Evolutionary conservation across 2,888 invertebrate genomes (phyloP).

Genomic region (Acleris emargana): DNA sequence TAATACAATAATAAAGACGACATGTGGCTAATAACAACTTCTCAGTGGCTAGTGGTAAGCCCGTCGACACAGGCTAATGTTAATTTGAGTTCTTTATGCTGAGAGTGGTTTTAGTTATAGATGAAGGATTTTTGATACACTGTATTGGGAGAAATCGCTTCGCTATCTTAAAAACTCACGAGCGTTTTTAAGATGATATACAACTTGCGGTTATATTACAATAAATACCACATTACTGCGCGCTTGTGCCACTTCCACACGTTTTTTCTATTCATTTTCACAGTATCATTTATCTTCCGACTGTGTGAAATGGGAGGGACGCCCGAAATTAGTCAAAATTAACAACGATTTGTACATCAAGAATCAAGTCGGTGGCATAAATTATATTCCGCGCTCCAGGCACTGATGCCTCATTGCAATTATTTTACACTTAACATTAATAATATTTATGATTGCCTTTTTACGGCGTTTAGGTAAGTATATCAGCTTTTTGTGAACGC

Average conservation of each 20-base stretch:
- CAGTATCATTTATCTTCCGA: slow-evolving; percentile 42
- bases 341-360: slow-evolving; percentile 43
- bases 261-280: slow-evolving; percentile 39
- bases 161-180: too few relatives aligned
- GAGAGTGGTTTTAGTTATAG: too few relatives aligned
- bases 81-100: too few relatives aligned
- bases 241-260: slow-evolving; percentile 4
- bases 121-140: too few relatives aligned
- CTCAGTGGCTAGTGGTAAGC: too few relatives aligned
- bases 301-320: slow-evolving; percentile 40
- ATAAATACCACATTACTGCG: not conserved
- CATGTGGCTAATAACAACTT: too few relatives aligned
- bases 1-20: too few relatives aligned
- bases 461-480: not conserved
- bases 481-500: slow-evolving; percentile 9
- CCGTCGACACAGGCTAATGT: too few relatives aligned
- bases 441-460: slow-evolving; percentile 19
- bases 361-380: slow-evolving; percentile 43
- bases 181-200: not conserved
- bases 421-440: slow-evolving; percentile 35
- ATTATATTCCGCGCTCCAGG: slow-evolving; percentile 45
- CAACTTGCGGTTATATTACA: not conserved
- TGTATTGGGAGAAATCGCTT: too few relatives aligned
- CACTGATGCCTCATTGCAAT: slow-evolving; percentile 31
- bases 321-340: slow-evolving; percentile 43